These are phyloP conservation scores for Calcarius lapponicus DNA, from an alignment of 2,797 vertebrate genomes.

Conservation along the genomic window DNA sequence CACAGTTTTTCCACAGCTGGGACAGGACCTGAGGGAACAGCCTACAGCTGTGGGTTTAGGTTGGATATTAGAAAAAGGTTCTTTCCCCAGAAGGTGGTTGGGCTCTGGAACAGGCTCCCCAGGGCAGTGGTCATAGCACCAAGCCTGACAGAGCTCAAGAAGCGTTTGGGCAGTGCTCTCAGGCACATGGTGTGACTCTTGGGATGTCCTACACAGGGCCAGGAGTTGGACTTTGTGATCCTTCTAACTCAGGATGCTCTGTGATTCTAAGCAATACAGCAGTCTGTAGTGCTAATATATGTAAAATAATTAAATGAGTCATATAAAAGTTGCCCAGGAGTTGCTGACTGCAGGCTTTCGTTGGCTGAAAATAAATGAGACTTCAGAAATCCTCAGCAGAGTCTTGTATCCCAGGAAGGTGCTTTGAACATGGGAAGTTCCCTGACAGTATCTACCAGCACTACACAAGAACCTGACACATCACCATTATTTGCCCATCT, in stretches of 20 bases:
- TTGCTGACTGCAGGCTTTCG: not conserved
- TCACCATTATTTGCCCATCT: not conserved
- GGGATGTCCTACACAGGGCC: rapidly evolving
- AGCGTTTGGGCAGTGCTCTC: rapidly evolving
- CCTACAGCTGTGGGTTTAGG: not conserved
- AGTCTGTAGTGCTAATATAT: not conserved
- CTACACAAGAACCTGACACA: rapidly evolving
- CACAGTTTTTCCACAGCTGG: not conserved
- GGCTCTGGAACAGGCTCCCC: not conserved
- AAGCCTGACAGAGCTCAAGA: not conserved
- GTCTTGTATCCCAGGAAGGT: not conserved
- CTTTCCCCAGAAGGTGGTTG: rapidly evolving
- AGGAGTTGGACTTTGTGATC: not conserved
- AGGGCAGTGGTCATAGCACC: not conserved
- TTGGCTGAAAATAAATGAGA: not conserved
- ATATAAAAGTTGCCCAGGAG: not conserved
- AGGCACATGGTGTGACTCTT: not conserved
- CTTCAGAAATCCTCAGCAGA: not conserved
- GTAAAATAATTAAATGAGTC: not conserved
- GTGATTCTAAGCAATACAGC: not conserved
- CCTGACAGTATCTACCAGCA: not conserved
- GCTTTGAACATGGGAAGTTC: not conserved
- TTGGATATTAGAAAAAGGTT: rapidly evolving
- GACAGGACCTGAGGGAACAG: rapidly evolving
- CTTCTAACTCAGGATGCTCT: not conserved